Base-by-base conservation (phyloP, 2,888 invertebrate species). In the Hypolimnas misippus region DNA sequence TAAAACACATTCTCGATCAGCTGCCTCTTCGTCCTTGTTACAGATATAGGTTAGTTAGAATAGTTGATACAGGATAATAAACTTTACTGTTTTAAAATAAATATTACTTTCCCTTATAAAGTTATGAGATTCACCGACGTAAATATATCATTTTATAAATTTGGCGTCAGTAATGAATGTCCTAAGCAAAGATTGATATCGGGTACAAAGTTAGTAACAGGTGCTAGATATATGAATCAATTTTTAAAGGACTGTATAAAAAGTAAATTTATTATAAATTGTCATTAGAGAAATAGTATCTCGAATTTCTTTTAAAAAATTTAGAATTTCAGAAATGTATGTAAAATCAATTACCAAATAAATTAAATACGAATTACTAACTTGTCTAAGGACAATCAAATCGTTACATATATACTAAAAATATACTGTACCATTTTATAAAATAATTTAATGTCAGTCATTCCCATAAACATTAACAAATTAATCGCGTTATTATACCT, bases 1-100 rank as follows among this genome's bases (percentile, higher is more conserved):
- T 72, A 77, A 81, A 84, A 84, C 82, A 81, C 83, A 85, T 84
- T 78, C 81, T 82, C 84, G 80, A 79, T 86, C 91, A 91, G 86
- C 89, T 90, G 90, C 84, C 76, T 75, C 63, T 65, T 76, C 78
- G 76, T 83, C 82, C 86, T 71, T 88, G 84, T 76, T 87, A 82
- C 85, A 77, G 79, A 89, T 87, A 81, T 87, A 81, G 87, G 86
- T 87, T 85, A 88, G 78, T 87, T 86, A 84, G 73, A 38, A 14
- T 5, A 46, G 46, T 29, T 10, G 38, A 33, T 29, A 38, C 12
- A 19, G 31, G 12, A 46, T 44, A 54, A 53, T 29, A 46, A 46
- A 16, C 54, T 53, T 54, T 60, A 60, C 25, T 46, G 0, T 16
- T 14, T 3, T 14, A 46, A 8, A 8, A 59, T 53, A 59, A 35